Evolutionary conservation across 30 jellyfish, hydroid and myxozoan species (phyloP), one percentile per base, ranked within the genome.

Genomic region (Haliclystus octoradiatus): DNA sequence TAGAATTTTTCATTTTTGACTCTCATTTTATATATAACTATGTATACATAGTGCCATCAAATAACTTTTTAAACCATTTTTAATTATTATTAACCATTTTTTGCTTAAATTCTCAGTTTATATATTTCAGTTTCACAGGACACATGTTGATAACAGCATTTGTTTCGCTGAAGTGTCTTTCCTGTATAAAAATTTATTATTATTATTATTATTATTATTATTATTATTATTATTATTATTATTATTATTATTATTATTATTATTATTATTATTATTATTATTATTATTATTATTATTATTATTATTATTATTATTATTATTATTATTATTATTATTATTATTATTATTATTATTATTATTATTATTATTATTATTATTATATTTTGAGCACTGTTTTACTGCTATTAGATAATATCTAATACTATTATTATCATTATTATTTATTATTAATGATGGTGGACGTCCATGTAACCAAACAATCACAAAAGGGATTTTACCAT

Each of bases 81-180:
- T 40, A 40, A 40, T 19, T 19, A 40, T 40, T 40, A 5, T 40
- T 5, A 40, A 40, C 57, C 57, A 40, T 40, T 40, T 40, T 40
- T 40, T 5, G 57, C 57, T 19, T 40, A 40, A 40, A 40, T 40
- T 40, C 57, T 40, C 57, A n/a, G n/a, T n/a, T n/a, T n/a, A n/a
- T 40, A 9, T 40, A 40, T 40, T 19, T 40, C 57, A 40, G 57
- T 40, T 40, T 40, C 57, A 40, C 57, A 40, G 57, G 57, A 40
- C 57, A n/a, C n/a, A 40, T 40, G 57, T 40, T 40, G 57, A 40
- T 40, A 40, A 40, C 57, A 40, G 57, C 57, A 19, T 40, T 40
- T 40, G 19, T 40, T 40, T 40, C 57, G 57, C 57, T 19, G 57
- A 40, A 40, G 57, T 40, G 57, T 40, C 57, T 40, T n/a, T n/a